phyloP scores from a whole-genome alignment of 2,888 invertebrate species.

The Cotesia congregata region DNA sequence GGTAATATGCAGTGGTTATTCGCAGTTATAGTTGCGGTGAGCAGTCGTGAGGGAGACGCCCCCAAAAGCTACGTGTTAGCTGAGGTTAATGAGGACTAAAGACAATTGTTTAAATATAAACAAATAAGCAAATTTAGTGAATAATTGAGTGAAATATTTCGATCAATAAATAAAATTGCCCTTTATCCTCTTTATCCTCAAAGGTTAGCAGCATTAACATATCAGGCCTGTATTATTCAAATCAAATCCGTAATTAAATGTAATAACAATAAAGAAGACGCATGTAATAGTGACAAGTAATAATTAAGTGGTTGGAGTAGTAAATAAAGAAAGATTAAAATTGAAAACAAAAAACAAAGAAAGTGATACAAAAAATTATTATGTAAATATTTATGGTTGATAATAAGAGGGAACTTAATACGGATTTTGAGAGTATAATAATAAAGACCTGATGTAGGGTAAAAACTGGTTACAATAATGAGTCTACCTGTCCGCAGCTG shows the following conservation, averaged over 20 bases:
- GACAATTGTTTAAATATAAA: slow-evolving; percentile 37
- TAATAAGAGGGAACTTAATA: slow-evolving; percentile 18
- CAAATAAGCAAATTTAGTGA: neutral
- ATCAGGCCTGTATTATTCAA: slow-evolving; percentile 63
- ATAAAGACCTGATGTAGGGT: slow-evolving; percentile 65
- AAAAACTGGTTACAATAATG: slow-evolving; percentile 71
- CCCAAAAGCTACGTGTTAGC: slow-evolving; percentile 71
- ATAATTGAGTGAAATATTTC: slow-evolving; percentile 1
- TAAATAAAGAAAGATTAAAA: neutral
- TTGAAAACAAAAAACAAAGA: slow-evolving; percentile 18
- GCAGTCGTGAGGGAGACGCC: slow-evolving; percentile 70
- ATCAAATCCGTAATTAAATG: slow-evolving; percentile 35
- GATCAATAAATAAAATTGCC: slow-evolving; percentile 25
- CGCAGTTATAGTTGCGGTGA: slow-evolving; percentile 71
- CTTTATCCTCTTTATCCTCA: slow-evolving; percentile 60
- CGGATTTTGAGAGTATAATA: slow-evolving; percentile 49
- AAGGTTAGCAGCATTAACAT: slow-evolving; percentile 69
- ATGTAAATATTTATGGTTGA: slow-evolving; percentile 13
- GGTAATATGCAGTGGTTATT: slow-evolving; percentile 70
- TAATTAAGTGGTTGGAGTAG: slow-evolving; percentile 5
- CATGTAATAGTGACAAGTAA: neutral
- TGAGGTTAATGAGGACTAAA: slow-evolving; percentile 62
- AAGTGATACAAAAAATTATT: neutral
- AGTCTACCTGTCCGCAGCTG: slow-evolving; percentile 93
- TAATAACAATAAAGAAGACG: neutral